Base-by-base conservation (phyloP, 2,888 invertebrate species). In the Yponomeuta evonymella region DNA sequence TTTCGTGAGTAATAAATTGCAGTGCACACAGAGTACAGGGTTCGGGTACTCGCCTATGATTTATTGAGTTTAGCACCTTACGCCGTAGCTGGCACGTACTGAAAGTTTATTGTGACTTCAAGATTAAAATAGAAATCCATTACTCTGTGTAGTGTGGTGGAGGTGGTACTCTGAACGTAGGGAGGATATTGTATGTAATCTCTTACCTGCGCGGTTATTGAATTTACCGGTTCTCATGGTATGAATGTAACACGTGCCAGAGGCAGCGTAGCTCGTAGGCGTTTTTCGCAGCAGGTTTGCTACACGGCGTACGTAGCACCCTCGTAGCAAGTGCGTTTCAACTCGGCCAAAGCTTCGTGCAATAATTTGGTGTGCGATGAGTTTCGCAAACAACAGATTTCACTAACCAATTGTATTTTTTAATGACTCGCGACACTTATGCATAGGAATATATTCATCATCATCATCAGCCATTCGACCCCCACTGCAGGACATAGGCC, bases 101-200 rank as follows among this genome's bases (percentile, higher is more conserved):
- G 65, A 65, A 65, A 65, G 30, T 64, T 23, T 64, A 66, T 67
- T 36, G 33, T 33, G 23, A 30, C 64, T 30, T 64, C 64, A 64
- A 64, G 64, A 64, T 64, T 64, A 64, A 64, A 64, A 64, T 64
- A 64, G 64, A 64, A 64, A 64, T 64, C 23, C 64, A 64, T 64
- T 64, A 29, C 30, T 64, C 64, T 15, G 15, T 1, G 51, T 58
- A 15, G 51, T 58, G 51, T 58, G 51, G 51, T 5, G 51, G 23
- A 1, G 23, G 51, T 15, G 51, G 51, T 12, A 58, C 51, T 58
- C 15, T 58, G 51, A 12, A 58, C 15, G 51, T 58, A 58, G 51
- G 15, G 12, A 58, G 51, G 51, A 15, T 12, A 58, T 58, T 15
- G 12, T 58, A 15, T 58, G 12, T 58, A 58, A 58, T 58, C 51